Conservation (phyloP, 1,140 invertebrate genomes). For the Achatina immaculata region DNA sequence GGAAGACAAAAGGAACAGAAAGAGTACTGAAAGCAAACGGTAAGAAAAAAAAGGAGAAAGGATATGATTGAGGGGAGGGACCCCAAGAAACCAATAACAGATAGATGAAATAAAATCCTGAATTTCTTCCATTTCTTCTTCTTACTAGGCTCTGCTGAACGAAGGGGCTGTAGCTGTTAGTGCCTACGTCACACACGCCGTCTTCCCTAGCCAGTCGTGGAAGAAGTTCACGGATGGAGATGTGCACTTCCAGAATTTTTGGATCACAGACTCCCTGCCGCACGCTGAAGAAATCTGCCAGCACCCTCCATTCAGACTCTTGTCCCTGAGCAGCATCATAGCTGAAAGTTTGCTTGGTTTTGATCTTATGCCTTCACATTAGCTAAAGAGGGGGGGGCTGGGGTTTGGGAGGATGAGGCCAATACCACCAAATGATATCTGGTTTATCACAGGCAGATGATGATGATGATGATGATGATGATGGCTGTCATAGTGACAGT, state of each 20-base stretch:
- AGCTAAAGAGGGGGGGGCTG: no score
- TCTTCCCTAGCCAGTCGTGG: conserved; percentile 71
- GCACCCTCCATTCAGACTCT: conserved; percentile 65
- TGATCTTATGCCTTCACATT: conserved; percentile 60
- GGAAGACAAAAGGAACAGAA: no score
- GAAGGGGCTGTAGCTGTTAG: conserved; percentile 64
- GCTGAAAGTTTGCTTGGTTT: conserved; percentile 67
- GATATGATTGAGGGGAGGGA: no score
- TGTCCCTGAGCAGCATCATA: conserved; percentile 67
- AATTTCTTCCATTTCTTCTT: not conserved
- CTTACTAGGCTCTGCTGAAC: conserved; percentile 58
- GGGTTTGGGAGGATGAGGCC: no score
- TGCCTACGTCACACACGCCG: conserved; percentile 70
- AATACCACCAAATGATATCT: no score
- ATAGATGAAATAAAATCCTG: no score
- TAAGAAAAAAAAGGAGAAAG: no score
- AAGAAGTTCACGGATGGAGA: conserved; percentile 60
- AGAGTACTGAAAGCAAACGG: no score
- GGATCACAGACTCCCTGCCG: conserved; percentile 70
- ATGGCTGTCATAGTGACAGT: no score
- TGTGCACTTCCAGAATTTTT: conserved; percentile 66
- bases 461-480: no score
- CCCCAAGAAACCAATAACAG: no score
- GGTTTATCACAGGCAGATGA: no score
- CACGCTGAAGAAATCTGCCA: conserved; percentile 65